phyloP scores from a whole-genome alignment of 2,113 vertebrate species.

The Cyprinodon tularosa region DNA sequence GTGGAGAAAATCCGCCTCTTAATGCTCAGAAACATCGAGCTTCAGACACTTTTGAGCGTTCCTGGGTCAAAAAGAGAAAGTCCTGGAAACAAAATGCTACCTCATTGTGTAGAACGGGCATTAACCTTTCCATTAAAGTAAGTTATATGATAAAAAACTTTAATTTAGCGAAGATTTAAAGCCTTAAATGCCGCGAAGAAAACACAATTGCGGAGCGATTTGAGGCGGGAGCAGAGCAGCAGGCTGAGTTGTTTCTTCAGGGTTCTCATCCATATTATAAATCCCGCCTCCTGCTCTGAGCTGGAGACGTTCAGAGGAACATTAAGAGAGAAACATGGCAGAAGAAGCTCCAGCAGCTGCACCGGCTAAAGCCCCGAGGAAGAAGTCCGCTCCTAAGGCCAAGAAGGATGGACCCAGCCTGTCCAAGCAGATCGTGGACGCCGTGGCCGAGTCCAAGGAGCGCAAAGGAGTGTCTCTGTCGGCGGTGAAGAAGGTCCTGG shows the following conservation, averaged over 20 bases:
- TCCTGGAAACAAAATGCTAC: not conserved
- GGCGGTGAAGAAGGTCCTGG: constrained; percentile 18
- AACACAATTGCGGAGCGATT: constrained; percentile 26
- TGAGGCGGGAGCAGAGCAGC: not conserved
- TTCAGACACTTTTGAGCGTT: not conserved
- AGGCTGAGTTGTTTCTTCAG: not conserved
- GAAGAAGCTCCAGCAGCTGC: constrained; percentile 33
- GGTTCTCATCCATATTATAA: constrained; percentile 23
- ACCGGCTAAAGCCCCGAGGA: not conserved
- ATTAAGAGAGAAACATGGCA: constrained; percentile 10
- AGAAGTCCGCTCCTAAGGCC: not conserved
- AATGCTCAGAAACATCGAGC: not conserved
- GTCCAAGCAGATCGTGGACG: constrained; percentile 15
- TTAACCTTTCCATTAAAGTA: not conserved
- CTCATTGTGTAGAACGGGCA: not conserved
- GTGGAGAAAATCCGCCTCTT: not conserved
- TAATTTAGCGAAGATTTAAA: not conserved
- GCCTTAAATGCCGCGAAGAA: constrained; percentile 21
- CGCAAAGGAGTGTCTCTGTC: constrained; percentile 2
- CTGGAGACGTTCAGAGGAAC: not conserved
- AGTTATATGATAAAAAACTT: not conserved
- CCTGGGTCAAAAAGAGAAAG: not conserved
- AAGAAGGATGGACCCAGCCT: constrained; percentile 30
- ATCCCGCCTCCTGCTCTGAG: not conserved
- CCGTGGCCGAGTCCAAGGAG: constrained; percentile 41